Evolutionary conservation across 2,797 vertebrate genomes (phyloP).

Genomic region (Podarcis siculus): DNA sequence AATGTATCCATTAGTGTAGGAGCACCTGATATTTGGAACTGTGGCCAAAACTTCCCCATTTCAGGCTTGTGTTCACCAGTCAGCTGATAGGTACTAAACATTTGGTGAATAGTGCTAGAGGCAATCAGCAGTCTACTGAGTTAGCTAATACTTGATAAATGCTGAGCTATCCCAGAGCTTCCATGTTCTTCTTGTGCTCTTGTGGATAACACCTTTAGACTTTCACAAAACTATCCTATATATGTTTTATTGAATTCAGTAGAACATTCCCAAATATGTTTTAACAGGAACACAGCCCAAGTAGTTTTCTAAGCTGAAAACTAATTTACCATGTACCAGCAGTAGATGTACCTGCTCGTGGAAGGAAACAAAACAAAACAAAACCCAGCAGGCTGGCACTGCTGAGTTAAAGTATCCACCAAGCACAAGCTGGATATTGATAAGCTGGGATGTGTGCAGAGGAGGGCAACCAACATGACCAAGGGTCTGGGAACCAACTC

Average conservation of each 20-base stretch:
- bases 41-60: too few species aligned
- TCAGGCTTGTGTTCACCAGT: too few species aligned
- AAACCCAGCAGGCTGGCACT: background rate
- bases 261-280: background rate
- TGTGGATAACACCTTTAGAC: background rate
- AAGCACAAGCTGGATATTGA: background rate
- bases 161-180: background rate
- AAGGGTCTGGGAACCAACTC: too few species aligned
- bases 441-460: too few species aligned
- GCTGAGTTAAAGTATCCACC: background rate
- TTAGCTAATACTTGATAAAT: background rate
- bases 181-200: too few species aligned
- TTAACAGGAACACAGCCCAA: background rate
- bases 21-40: too few species aligned
- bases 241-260: background rate
- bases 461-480: too few species aligned
- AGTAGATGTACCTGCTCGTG: too few species aligned
- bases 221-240: background rate
- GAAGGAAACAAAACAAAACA: too few species aligned
- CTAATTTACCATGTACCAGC: background rate
- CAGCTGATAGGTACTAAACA: too few species aligned
- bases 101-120: background rate
- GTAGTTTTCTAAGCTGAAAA: background rate
- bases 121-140: background rate
- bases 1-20: too few species aligned